Conservation (phyloP, 2,113 vertebrate genomes). For the Vulpes vulpes region DNA sequence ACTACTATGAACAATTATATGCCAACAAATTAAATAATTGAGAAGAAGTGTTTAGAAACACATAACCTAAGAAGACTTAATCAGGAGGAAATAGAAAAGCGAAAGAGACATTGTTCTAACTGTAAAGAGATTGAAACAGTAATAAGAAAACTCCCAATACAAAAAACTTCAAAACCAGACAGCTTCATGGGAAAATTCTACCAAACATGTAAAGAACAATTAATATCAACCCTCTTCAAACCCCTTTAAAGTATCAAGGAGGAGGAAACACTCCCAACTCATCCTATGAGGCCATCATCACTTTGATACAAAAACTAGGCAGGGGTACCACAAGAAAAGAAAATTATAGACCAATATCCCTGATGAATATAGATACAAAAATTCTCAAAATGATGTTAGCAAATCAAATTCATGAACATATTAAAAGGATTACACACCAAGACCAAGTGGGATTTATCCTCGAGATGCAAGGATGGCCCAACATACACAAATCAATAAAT, state of each 20-base stretch:
- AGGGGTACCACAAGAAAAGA: not conserved
- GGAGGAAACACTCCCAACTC: not conserved
- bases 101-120: too few species aligned
- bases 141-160: not conserved
- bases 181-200: not conserved
- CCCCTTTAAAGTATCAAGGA: not conserved
- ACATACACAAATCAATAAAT: not conserved
- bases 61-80: not conserved
- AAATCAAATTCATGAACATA: not conserved
- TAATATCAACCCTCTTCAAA: not conserved
- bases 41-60: not conserved
- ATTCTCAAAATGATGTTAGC: not conserved
- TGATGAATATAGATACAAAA: not conserved
- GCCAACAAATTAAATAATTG: not conserved
- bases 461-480: not conserved
- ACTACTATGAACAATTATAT: not conserved
- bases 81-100: not conserved
- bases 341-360: not conserved
- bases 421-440: not conserved
- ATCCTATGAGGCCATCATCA: not conserved
- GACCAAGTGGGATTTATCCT: not conserved
- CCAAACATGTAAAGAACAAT: not conserved
- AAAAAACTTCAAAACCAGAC: not conserved
- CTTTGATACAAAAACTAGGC: not conserved
- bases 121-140: not conserved